These are phyloP conservation scores for Neoaliturus tenellus DNA, from an alignment of 2,888 invertebrate genomes.

Conservation along the genomic window DNA sequence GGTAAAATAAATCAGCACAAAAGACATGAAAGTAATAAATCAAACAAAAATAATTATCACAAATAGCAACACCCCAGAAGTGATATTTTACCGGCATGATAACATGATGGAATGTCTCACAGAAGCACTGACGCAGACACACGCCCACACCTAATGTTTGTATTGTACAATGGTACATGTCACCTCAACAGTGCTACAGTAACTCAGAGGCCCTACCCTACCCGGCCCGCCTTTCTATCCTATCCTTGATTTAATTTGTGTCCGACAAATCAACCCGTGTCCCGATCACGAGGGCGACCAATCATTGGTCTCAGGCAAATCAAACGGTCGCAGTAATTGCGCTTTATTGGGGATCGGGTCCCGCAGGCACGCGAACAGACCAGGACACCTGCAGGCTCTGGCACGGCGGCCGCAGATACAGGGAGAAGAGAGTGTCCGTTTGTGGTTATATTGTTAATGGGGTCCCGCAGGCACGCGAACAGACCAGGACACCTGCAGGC, in stretches of 20 bases:
- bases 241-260: slow-evolving; percentile 51
- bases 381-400: neutral
- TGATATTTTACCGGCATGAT: no score
- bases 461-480: neutral
- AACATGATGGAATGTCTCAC: slow-evolving; percentile 5
- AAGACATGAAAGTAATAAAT: neutral
- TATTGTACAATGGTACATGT: slow-evolving; percentile 22
- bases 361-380: neutral
- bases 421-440: no score
- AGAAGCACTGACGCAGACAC: neutral
- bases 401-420: no score
- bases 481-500: neutral
- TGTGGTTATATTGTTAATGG: no score
- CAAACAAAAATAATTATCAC: neutral
- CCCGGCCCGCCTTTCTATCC: slow-evolving; percentile 31
- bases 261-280: slow-evolving; percentile 43
- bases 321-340: slow-evolving; percentile 20
- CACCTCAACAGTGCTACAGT: neutral
- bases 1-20: neutral
- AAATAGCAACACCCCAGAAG: neutral
- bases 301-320: neutral
- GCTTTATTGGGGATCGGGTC: slow-evolving; percentile 4
- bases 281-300: slow-evolving; percentile 3
- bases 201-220: slow-evolving; percentile 36
- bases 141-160: slow-evolving; percentile 25